phyloP scores from a whole-genome alignment of 2,888 invertebrate species.

The Mimachlamys varia region DNA sequence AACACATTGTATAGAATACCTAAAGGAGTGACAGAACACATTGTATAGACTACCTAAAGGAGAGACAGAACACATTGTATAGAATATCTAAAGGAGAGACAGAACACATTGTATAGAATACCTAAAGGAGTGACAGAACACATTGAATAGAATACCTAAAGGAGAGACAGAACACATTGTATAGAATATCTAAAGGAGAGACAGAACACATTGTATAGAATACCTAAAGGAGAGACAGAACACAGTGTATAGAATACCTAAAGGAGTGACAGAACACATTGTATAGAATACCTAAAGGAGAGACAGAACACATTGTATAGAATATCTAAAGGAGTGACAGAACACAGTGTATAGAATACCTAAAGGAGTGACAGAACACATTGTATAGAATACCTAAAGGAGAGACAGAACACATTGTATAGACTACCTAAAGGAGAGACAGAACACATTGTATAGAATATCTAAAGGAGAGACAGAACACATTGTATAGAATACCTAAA shows the following conservation, averaged over 20 bases:
- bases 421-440: slow-evolving; percentile 62
- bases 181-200: slow-evolving; percentile 71
- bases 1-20: slow-evolving; percentile 73
- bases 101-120: slow-evolving; percentile 71
- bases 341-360: slow-evolving; percentile 74
- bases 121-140: slow-evolving; percentile 53
- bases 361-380: slow-evolving; percentile 46
- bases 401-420: slow-evolving; percentile 66
- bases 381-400: slow-evolving; percentile 75
- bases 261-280: slow-evolving; percentile 42
- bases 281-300: slow-evolving; percentile 74
- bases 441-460: slow-evolving; percentile 71
- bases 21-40: slow-evolving; percentile 46
- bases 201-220: slow-evolving; percentile 69
- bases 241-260: slow-evolving; percentile 75
- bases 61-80: slow-evolving; percentile 66
- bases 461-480: slow-evolving; percentile 53
- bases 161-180: slow-evolving; percentile 53
- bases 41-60: slow-evolving; percentile 75
- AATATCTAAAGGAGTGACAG: slow-evolving; percentile 59
- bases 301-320: slow-evolving; percentile 68
- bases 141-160: slow-evolving; percentile 75
- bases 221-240: slow-evolving; percentile 57
- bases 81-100: slow-evolving; percentile 62
- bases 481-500: slow-evolving; percentile 75